Conservation (phyloP, 2,888 invertebrate genomes). For the Dynastes hyllus region DNA sequence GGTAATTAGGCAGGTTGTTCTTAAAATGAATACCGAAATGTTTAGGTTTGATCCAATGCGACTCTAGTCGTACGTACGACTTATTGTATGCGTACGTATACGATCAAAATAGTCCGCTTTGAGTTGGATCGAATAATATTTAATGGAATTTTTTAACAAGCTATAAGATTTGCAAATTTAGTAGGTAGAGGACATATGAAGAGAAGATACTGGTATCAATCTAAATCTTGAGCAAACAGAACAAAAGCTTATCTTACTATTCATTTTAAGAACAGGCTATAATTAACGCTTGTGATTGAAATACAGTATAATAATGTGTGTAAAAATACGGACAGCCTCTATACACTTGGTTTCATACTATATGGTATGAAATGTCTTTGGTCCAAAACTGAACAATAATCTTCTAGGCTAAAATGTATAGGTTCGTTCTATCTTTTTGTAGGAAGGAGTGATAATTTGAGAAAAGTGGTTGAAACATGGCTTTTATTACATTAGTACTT, state of each 20-base stretch:
- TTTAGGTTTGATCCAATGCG: neutral
- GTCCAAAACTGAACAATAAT: slow-evolving; percentile 41
- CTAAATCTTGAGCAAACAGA: neutral
- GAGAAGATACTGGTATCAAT: neutral
- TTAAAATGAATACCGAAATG: slow-evolving; percentile 2
- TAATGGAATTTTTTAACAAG: no score
- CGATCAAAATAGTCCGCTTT: no score
- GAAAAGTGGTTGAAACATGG: neutral
- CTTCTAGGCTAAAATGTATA: neutral
- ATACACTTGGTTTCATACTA: slow-evolving; percentile 27
- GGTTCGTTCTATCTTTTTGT: neutral
- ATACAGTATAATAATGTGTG: slow-evolving; percentile 25
- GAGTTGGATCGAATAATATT: no score
- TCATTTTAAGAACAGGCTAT: slow-evolving; percentile 29
- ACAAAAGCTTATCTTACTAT: neutral
- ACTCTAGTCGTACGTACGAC: no score
- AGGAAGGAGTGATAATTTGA: neutral
- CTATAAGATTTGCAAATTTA: no score
- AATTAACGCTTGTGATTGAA: slow-evolving; percentile 7
- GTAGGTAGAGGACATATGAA: no score
- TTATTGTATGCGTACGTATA: no score
- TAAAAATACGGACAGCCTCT: slow-evolving; percentile 42
- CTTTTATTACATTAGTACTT: slow-evolving; percentile 18
- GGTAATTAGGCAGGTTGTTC: slow-evolving; percentile 6
- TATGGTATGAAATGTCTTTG: slow-evolving; percentile 39